Conservation (phyloP, 2,888 invertebrate genomes). For the Idaea dimidiata region DNA sequence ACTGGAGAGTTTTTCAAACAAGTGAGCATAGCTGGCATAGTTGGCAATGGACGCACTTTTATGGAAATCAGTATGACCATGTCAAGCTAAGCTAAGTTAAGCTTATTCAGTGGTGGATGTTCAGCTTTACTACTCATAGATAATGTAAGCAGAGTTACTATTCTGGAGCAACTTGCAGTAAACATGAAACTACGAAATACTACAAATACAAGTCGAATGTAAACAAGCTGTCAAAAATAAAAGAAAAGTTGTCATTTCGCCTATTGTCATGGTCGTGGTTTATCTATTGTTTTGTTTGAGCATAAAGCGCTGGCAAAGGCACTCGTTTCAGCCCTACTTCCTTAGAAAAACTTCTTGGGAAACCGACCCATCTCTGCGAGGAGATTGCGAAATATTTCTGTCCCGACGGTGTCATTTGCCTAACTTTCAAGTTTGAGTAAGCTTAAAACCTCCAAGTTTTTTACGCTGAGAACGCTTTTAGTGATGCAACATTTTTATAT, state of each 20-base stretch:
- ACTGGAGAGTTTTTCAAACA: too few species aligned
- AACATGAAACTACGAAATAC: not conserved
- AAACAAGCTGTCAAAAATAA: constrained; percentile 39
- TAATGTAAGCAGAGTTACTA: not conserved
- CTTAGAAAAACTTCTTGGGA: constrained; percentile 56
- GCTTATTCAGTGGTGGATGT: too few species aligned
- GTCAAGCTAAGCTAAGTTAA: too few species aligned
- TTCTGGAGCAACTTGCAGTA: not conserved
- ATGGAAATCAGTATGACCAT: too few species aligned
- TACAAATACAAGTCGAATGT: constrained; percentile 18
- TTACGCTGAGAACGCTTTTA: constrained; percentile 48
- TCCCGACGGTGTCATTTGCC: constrained; percentile 73
- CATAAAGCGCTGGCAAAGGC: constrained; percentile 40
- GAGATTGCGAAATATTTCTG: constrained; percentile 70
- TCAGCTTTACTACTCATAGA: not conserved
- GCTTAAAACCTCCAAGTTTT: constrained; percentile 68
- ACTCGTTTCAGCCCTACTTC: constrained; percentile 52
- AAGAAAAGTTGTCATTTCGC: constrained; percentile 54
- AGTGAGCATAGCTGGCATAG: too few species aligned
- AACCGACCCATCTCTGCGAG: constrained; percentile 59
- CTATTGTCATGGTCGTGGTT: constrained; percentile 42
- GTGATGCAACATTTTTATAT: constrained; percentile 53
- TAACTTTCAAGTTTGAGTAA: constrained; percentile 71
- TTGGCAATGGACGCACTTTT: too few species aligned
- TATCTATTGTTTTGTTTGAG: constrained; percentile 55